Base-by-base conservation (phyloP, 2,888 invertebrate species). In the Latrodectus elegans region DNA sequence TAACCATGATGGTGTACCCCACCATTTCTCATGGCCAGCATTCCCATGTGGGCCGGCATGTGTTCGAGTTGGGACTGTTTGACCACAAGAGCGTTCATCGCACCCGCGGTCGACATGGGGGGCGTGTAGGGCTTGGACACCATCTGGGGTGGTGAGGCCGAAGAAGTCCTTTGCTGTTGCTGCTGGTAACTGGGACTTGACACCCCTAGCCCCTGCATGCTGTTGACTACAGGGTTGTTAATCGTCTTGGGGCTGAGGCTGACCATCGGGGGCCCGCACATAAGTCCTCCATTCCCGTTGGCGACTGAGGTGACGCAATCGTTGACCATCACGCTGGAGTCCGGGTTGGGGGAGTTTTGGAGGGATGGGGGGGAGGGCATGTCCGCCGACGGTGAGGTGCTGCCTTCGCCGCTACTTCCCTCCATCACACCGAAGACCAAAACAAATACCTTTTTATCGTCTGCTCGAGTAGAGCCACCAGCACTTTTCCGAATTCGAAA, bases 351-450 rank as follows among this genome's bases (percentile, higher is more conserved):
- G 12, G 88, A 84, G 80, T 88, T 72, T 14, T 79, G 85, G 14
- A 71, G 51, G 14, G 81, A 81, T 51, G 72, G 74, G 8, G 73
- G 84, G 8, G 85, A 80, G 71, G 72, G 76, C 79, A 83, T 74
- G 75, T 83, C 83, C 60, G 78, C 79, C 68, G 83, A 81, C 22
- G 87, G 53, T 49, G 89, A 85, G 71, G 77, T 84, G 77, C 84
- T 88, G 26, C 88, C 88, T 76, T 89, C 89, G 67, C 89, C 89
- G 75, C 89, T 86, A 74, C 89, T 89, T 17, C 86, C 88, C 82
- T 88, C 88, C 88, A 88, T 88, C 55, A 71, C 22, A n/a, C 49
- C 60, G 26, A 17, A 52, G 17, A 22, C 68, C 8, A 49, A 14
- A 60, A 60, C n/a, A 60, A 12, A 60, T n/a, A 15, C 60, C n/a